Evolutionary conservation across 2,888 invertebrate species (phyloP).

Genomic region (Agonopterix heracliana): DNA sequence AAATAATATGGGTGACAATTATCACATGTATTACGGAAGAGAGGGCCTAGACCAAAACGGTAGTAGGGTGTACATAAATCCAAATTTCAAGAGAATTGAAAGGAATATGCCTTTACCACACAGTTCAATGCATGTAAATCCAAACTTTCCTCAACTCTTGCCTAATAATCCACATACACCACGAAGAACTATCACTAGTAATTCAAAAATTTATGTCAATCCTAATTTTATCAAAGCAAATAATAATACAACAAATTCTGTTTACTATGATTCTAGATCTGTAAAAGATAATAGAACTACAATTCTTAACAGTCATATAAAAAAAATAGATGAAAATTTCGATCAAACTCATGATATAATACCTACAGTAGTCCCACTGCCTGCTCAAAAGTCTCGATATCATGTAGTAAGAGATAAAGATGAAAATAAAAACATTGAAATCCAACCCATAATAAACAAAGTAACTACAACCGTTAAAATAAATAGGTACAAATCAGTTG

Average conservation of each 20-base stretch:
- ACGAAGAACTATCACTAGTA: slow-evolving; percentile 16
- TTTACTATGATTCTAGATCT: not conserved
- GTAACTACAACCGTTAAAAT: slow-evolving; percentile 42
- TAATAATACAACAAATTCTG: not conserved
- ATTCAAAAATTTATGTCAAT: slow-evolving; percentile 61
- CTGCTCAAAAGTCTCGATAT: slow-evolving; percentile 39
- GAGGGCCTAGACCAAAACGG: slow-evolving; percentile 13
- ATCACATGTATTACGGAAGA: not conserved
- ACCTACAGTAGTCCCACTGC: slow-evolving; percentile 2
- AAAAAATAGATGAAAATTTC: slow-evolving; percentile 1
- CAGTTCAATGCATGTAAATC: slow-evolving; percentile 45
- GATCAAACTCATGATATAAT: too few relatives aligned
- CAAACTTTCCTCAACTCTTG: slow-evolving; percentile 37
- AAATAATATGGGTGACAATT: slow-evolving; percentile 29
- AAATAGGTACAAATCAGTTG: slow-evolving; percentile 57
- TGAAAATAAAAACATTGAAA: slow-evolving; percentile 13
- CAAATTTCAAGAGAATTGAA: slow-evolving; percentile 48
- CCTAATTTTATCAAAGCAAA: slow-evolving; percentile 53
- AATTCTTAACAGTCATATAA: not conserved
- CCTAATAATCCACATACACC: not conserved
- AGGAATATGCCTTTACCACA: slow-evolving; percentile 9
- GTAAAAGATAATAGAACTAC: not conserved
- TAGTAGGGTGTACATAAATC: slow-evolving; percentile 58
- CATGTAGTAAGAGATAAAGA: slow-evolving; percentile 39
- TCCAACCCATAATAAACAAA: slow-evolving; percentile 11